Conservation (phyloP, 2,888 invertebrate species). For the Archaeoteleia sp. region DNA sequence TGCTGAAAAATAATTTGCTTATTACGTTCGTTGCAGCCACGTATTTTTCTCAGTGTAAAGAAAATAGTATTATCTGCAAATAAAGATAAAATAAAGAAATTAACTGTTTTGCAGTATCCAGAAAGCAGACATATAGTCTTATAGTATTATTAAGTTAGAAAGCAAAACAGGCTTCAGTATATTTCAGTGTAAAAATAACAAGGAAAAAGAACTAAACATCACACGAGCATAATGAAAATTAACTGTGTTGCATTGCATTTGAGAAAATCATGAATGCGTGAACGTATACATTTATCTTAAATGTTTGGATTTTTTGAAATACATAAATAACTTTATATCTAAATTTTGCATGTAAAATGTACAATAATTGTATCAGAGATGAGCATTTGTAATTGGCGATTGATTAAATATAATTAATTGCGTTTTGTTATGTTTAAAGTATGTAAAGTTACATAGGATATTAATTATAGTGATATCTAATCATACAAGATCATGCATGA, state of each 20-base stretch:
- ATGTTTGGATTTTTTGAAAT: no score
- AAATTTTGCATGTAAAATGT: no score
- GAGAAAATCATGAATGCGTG: not conserved
- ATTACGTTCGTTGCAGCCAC: not conserved
- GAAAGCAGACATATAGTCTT: conserved; percentile 28
- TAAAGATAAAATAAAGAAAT: conserved; percentile 34
- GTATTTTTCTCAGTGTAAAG: conserved; percentile 8
- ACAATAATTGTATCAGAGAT: no score
- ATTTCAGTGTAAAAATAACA: conserved; percentile 26
- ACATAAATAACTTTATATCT: no score
- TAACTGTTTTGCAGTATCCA: conserved; percentile 29
- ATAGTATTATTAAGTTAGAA: conserved; percentile 52
- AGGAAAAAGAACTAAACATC: conserved; percentile 19
- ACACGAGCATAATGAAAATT: conserved; percentile 30
- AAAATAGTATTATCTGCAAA: conserved; percentile 44
- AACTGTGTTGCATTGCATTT: conserved; percentile 7
- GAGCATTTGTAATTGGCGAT: no score
- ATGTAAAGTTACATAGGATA: no score
- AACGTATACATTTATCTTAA: no score
- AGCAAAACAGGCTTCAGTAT: conserved; percentile 37
- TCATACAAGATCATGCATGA: no score
- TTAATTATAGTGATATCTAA: no score
- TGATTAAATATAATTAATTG: no score
- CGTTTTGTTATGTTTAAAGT: no score
- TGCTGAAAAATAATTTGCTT: not conserved